Evolutionary conservation across 2,797 vertebrate species (phyloP).

Genomic region (Microchirus variegatus): DNA sequence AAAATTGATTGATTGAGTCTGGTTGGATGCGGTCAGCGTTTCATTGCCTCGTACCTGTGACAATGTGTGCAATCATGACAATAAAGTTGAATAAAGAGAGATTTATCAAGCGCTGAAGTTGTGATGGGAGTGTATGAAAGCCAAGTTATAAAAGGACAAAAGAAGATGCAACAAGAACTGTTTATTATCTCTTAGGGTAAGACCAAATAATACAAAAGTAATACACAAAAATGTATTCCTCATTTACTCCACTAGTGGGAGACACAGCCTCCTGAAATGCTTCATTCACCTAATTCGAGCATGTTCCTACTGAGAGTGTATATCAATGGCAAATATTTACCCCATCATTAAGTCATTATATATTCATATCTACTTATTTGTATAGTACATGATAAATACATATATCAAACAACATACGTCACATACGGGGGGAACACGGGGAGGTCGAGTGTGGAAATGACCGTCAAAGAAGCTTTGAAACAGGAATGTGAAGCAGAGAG

Average conservation of each 20-base stretch:
- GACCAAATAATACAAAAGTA: slow-evolving; percentile 83
- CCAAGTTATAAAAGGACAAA: slow-evolving; percentile 40
- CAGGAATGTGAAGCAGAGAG: slow-evolving; percentile 48
- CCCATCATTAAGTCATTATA: slow-evolving; percentile 57
- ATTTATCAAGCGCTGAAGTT: too few relatives aligned
- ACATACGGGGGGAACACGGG: slow-evolving; percentile 39
- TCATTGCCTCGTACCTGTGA: too few relatives aligned
- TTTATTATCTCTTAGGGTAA: slow-evolving; percentile 81
- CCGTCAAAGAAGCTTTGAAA: slow-evolving; percentile 65
- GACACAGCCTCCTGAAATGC: slow-evolving; percentile 58
- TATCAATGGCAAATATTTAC: slow-evolving; percentile 66
- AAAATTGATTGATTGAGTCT: too few relatives aligned
- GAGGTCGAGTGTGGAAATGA: slow-evolving; percentile 37
- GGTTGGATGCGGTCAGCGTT: too few relatives aligned
- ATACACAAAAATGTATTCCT: slow-evolving; percentile 77
- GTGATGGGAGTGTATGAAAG: not conserved
- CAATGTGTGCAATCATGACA: too few relatives aligned
- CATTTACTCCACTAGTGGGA: slow-evolving; percentile 57
- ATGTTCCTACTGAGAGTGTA: slow-evolving; percentile 55
- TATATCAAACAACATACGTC: slow-evolving; percentile 75
- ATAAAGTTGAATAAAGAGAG: too few relatives aligned
- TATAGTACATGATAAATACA: slow-evolving; percentile 78
- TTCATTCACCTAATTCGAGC: slow-evolving; percentile 45
- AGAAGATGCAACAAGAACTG: slow-evolving; percentile 73
- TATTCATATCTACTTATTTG: slow-evolving; percentile 70